Evolutionary conservation across 2,797 vertebrate genomes (phyloP).

Genomic region (Artibeus jamaicensis): DNA sequence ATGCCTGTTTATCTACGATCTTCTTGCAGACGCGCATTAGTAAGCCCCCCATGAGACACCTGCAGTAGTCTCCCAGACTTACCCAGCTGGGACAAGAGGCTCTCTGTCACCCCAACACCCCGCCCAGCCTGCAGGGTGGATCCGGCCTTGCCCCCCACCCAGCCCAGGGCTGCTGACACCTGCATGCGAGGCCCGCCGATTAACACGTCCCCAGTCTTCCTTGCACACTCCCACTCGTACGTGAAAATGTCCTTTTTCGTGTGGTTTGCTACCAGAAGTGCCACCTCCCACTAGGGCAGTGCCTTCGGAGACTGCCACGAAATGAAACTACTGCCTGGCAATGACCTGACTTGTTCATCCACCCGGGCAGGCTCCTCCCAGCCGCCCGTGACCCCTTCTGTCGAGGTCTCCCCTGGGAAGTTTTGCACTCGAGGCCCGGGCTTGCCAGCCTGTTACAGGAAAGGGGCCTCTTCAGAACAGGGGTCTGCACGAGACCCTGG

Average conservation of each 20-base stretch:
- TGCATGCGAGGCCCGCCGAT: neutral
- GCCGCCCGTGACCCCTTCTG: neutral
- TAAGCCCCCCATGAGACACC: neutral
- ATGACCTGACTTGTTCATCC: constrained; percentile 26
- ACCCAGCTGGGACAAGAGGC: neutral
- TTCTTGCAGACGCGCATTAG: neutral
- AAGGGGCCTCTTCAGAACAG: neutral
- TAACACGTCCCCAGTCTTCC: rapidly evolving
- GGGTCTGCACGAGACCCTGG: neutral
- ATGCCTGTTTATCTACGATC: neutral
- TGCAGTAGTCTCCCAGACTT: neutral
- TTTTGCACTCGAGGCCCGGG: constrained; percentile 23
- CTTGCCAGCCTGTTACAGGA: neutral
- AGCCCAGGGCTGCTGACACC: neutral
- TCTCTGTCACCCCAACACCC: neutral
- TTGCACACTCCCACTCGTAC: neutral
- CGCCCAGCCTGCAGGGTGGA: rapidly evolving
- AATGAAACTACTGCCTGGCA: neutral
- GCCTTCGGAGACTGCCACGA: neutral
- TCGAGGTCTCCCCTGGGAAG: neutral
- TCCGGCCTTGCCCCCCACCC: neutral
- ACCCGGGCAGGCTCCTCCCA: neutral
- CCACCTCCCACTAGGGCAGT: neutral
- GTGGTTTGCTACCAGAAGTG: neutral
- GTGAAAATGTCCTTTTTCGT: neutral